Evolutionary conservation across 2,888 invertebrate species (phyloP), one percentile per base, ranked within the genome.

Genomic region (Eilema sororculum): DNA sequence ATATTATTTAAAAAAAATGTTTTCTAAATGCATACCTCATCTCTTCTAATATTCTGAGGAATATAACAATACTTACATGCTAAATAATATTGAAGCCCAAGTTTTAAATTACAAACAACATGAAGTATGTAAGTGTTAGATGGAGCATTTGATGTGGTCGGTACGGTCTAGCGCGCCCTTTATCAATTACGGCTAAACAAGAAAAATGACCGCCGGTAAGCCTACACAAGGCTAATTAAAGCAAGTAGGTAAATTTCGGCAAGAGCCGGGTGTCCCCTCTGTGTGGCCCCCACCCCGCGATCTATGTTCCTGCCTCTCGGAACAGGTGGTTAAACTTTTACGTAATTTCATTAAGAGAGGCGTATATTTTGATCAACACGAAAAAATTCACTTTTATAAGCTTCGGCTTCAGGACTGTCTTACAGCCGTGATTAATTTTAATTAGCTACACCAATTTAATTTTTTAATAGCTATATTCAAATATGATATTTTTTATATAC

Each of bases 181-280:
- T 93, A 93, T 94, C 94, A 94, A 94, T 94, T 94, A 94, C 91
- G 89, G 85, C 90, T 95, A 94, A 94, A 93, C 90, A 95, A 94
- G 94, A 95, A 94, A 95, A 94, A 95, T 93, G 89, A 90, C 91
- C 91, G 86, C 65, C 90, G 86, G 89, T 92, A 91, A 92, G 91
- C 92, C 88, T 91, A 92, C 93, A 91, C 90, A 85, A 87, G 89
- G 86, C 92, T 93, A 95, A 95, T 94, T 95, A 94, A 93, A 91
- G 90, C 90, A 91, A 93, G 93, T 93, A 93, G 90, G 92, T 93
- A 91, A 91, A 93, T 93, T 93, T 89, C 79, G 86, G 88, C 79
- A 87, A 89, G 86, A 87, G 86, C 84, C 85, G 80, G 79, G 84
- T 87, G 89, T 89, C 88, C 85, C 85, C 84, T 66, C 70, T 83